Base-by-base conservation (phyloP, 1,140 invertebrate genomes). In the Lasaia peninsularis region DNA sequence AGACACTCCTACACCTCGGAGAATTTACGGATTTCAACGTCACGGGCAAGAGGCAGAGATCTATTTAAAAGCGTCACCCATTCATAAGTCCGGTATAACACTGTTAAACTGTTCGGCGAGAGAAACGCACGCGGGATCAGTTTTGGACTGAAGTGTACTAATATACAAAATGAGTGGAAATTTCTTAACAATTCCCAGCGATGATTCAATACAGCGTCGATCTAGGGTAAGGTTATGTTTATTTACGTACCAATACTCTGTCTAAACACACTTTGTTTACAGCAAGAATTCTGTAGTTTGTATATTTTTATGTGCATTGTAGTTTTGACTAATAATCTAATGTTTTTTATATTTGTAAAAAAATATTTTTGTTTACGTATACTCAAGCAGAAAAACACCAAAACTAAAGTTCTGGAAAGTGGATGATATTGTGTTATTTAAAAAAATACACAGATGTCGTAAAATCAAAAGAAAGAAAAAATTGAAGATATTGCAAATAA, bases 31-130 rank as follows among this genome's bases (percentile, higher is more conserved):
- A 52, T 24, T 34, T 58, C 70, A 65, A 71, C 78, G 80, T 84
- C 79, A 80, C 67, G 50, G 52, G 24, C 55, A 48, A 32, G 61
- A 60, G 60, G 66, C 60, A 33, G 65, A 55, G 49, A 62, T 64
- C 67, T 82, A 84, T 82, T 80, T 80, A 76, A 80, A 76, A 77
- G 81, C 85, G 85, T 88, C 85, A 88, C 68, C 63, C 85, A 88
- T 88, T 88, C 85, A 88, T 85, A 77, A 87, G 65, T 65, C 51
- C 58, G 32, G 37, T 62, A 63, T 68, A 75, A 58, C 80, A 88
- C 78, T 85, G 52, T 56, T 65, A 66, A 28, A 71, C 58, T 63
- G 68, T 70, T 60, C 67, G 70, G 54, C 67, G 71, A 54, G 65
- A 72, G 62, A 77, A 80, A 77, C 76, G 73, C 76, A 85, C 80